Evolutionary conservation across 2,113 vertebrate species (phyloP).

Genomic region (Cichladusa arquata): DNA sequence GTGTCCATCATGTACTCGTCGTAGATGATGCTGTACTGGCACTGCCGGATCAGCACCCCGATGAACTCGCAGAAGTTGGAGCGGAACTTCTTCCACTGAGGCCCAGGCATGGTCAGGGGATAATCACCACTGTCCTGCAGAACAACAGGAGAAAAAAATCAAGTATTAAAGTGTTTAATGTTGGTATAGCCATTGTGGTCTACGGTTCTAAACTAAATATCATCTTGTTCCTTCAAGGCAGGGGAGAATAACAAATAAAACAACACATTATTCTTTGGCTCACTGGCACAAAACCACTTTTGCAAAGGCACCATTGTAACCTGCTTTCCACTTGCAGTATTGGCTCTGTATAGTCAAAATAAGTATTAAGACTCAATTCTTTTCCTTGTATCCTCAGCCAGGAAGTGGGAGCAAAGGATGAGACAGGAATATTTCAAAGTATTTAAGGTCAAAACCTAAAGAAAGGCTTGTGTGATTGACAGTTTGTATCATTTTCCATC

Average conservation of each 20-base stretch:
- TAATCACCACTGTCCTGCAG: slow-evolving; percentile 97
- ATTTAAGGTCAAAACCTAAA: neutral
- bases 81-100: slow-evolving; percentile 98
- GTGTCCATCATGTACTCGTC: slow-evolving; percentile 99
- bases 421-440: neutral
- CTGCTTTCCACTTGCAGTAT: neutral
- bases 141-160: neutral
- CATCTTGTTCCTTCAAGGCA: neutral
- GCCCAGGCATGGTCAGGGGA: slow-evolving; percentile 96
- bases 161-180: neutral
- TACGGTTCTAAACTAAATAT: neutral
- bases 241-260: neutral
- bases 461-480: neutral
- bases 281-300: neutral
- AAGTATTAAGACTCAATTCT: neutral
- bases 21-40: slow-evolving; percentile 99
- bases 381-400: neutral
- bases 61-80: slow-evolving; percentile 99
- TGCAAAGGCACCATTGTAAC: neutral
- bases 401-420: neutral
- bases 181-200: neutral
- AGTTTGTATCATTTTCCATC: neutral
- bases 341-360: neutral
- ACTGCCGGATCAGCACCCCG: slow-evolving; percentile 95
- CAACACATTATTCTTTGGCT: neutral